Conservation (phyloP, 2,888 invertebrate genomes). For the Willowsia nigromaculata region DNA sequence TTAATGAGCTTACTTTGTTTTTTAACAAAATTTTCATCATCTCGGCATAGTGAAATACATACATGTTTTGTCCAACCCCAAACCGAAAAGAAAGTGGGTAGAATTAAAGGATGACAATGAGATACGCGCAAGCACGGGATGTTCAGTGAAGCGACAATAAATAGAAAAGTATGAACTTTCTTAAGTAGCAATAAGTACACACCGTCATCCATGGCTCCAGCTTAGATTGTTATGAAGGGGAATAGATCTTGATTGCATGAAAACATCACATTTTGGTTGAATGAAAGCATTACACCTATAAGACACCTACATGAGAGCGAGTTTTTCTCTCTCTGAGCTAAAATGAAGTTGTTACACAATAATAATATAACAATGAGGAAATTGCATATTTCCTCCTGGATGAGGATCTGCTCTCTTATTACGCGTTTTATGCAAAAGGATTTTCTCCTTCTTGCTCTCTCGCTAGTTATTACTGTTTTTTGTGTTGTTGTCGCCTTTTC, state of each 20-base stretch:
- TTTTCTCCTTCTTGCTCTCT: conserved; percentile 16
- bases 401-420: conserved; percentile 35
- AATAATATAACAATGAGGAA: conserved; percentile 56
- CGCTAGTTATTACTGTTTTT: neutral
- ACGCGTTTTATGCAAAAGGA: conserved; percentile 1
- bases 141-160: neutral
- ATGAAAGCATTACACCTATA: neutral
- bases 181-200: conserved; percentile 1
- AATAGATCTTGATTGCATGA: neutral
- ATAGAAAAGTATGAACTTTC: neutral
- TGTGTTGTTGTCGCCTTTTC: conserved; percentile 26
- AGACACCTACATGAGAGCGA: neutral
- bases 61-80: no score
- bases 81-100: neutral
- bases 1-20: no score
- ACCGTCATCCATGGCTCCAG: neutral
- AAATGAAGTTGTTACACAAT: conserved; percentile 41
- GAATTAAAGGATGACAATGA: neutral
- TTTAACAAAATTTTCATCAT: no score
- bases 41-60: no score
- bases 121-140: neutral
- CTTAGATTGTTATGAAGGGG: neutral
- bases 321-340: neutral
- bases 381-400: conserved; percentile 58
- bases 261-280: neutral